Conservation (phyloP, 2,797 vertebrate genomes). For the Lutjanus argentimaculatus region DNA sequence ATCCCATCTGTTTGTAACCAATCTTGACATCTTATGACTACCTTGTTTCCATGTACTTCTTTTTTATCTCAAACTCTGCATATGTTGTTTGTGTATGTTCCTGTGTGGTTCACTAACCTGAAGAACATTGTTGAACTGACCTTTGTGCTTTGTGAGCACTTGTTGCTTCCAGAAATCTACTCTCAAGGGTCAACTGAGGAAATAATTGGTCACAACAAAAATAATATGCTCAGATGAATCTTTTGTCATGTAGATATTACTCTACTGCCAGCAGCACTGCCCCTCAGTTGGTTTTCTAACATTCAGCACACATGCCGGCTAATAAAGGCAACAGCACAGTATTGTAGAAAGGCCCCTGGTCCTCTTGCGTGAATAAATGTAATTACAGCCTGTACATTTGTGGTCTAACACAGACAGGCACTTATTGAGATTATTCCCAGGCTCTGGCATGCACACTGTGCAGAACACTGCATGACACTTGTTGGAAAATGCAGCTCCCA, state of each 20-base stretch:
- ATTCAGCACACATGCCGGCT: background rate
- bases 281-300: background rate
- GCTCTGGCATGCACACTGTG: conserved; percentile 40
- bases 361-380: conserved; percentile 59
- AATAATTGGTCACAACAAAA: too few species aligned
- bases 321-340: background rate
- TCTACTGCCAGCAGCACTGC: background rate
- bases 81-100: too few species aligned
- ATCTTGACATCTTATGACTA: too few species aligned
- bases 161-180: too few species aligned
- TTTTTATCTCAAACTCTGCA: too few species aligned
- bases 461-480: conserved; percentile 37
- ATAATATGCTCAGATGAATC: too few species aligned
- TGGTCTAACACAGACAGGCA: conserved; percentile 42
- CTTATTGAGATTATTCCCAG: conserved; percentile 56
- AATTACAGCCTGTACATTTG: conserved; percentile 50
- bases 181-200: too few species aligned
- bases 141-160: too few species aligned
- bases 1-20: too few species aligned
- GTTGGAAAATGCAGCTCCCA: conserved; percentile 50
- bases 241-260: background rate
- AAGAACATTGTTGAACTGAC: too few species aligned
- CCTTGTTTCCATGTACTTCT: too few species aligned
- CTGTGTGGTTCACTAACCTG: too few species aligned
- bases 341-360: conserved; percentile 17